Base-by-base conservation (phyloP, 37 sponge, comb jelly and placozoan genomes). In the Ephydatia muelleri region DNA sequence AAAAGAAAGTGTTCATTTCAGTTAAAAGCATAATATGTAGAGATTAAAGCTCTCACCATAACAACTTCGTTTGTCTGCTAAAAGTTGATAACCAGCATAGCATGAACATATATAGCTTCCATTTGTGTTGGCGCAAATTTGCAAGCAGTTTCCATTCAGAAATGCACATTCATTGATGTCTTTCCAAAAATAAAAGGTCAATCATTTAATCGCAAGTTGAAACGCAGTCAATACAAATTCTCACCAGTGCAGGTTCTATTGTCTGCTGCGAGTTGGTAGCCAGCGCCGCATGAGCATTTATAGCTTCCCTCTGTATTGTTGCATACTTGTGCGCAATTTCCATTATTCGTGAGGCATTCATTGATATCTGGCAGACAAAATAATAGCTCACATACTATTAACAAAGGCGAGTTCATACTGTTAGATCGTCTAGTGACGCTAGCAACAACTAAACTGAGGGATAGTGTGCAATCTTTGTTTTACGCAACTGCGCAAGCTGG, bases 301-400 rank as follows among this genome's bases (percentile, higher is more conserved):
- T 79, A 79, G 30, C 30, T 65, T 31, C 79, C 79, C 27, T 28
- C 22, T 2, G 79, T 64, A 57, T 79, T 79, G 3, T 13, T 32
- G 25, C 79, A 79, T 31, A 31, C 12, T 1, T 40, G 28, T 1
- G 27, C 4, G 27, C 79, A 64, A 26, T 49, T 64, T 2, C n/a
- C 64, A 28, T 48, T 79, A 8, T 33, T 64, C 16, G 28, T 57
- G 8, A 6, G 29, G 64, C 79, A 79, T 32, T 79, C 79, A 64
- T 79, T 32, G 64, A 79, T 27, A 16, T 79, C 79, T 64, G 30
- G n/a, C 34, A 32, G 8, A 11, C 4, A 43, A 11, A 8, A 43
- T 8, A 43, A 43, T 43, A 8, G 8, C 47, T 11, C 8, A 8
- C 4, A 11, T 43, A 43, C 47, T 43, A 4, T 43, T 43, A 8